Conservation (phyloP, 2,113 vertebrate species). For the Platycercus adscitus region DNA sequence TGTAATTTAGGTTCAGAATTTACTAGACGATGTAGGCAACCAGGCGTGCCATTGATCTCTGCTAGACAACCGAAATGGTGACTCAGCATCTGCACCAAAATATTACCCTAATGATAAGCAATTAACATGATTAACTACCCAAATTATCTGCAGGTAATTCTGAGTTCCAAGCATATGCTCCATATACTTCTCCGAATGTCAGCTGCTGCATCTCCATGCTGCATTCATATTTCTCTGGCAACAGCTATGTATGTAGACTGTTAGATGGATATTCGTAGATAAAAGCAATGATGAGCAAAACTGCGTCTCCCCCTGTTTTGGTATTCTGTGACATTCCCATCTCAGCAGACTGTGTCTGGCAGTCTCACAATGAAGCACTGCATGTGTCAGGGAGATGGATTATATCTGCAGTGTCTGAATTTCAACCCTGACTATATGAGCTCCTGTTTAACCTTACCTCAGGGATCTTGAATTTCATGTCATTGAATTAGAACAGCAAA, state of each 20-base stretch:
- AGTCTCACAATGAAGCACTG: slow-evolving; percentile 88
- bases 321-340: slow-evolving; percentile 90
- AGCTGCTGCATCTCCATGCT: not conserved
- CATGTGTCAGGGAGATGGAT: slow-evolving; percentile 96
- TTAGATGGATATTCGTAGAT: slow-evolving; percentile 43
- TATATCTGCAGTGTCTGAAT: slow-evolving; percentile 87
- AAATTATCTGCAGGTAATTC: slow-evolving; percentile 13
- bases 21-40: not conserved
- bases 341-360: slow-evolving; percentile 85
- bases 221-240: slow-evolving; percentile 45
- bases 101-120: not conserved
- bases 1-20: slow-evolving; percentile 25
- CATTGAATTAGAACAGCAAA: slow-evolving; percentile 41
- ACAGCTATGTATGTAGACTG: not conserved
- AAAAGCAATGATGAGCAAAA: slow-evolving; percentile 52
- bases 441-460: slow-evolving; percentile 65
- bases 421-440: slow-evolving; percentile 57
- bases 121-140: not conserved
- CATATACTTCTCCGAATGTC: not conserved
- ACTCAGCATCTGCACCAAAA: slow-evolving; percentile 36
- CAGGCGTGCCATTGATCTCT: not conserved
- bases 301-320: slow-evolving; percentile 72
- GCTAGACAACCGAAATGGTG: slow-evolving; percentile 26
- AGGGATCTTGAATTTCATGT: slow-evolving; percentile 42
- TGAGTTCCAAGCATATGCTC: not conserved